phyloP scores from a whole-genome alignment of 1,140 invertebrate genomes.

The Pygmarrhopalites habei region DNA sequence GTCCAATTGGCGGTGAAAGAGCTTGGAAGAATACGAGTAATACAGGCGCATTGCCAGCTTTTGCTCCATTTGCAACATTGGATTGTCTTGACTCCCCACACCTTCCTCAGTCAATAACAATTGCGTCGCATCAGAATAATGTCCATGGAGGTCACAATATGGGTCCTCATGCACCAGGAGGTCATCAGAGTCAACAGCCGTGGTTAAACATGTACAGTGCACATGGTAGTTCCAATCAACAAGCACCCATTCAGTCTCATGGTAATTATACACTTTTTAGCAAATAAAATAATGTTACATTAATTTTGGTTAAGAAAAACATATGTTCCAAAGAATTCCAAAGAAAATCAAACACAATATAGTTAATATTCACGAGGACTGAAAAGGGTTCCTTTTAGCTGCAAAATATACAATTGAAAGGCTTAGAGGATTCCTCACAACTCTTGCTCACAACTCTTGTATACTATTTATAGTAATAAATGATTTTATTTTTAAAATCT shows the following conservation, averaged over 20 bases:
- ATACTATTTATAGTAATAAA: too few relatives aligned
- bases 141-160: slow-evolving; percentile 4
- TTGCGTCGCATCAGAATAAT: slow-evolving; percentile 7
- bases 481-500: too few relatives aligned
- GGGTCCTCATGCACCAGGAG: slow-evolving; percentile 5
- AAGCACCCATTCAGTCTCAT: slow-evolving; percentile 15
- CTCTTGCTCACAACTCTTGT: too few relatives aligned
- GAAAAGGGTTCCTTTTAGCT: too few relatives aligned
- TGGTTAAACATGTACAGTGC: slow-evolving; percentile 23
- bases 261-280: slow-evolving; percentile 14
- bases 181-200: slow-evolving; percentile 9
- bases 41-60: not conserved
- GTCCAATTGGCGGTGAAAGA: slow-evolving; percentile 34
- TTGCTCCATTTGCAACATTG: slow-evolving; percentile 17
- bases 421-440: too few relatives aligned
- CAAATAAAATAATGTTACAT: too few relatives aligned
- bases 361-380: too few relatives aligned
- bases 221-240: slow-evolving; percentile 13
- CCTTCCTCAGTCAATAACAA: slow-evolving; percentile 19
- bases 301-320: too few relatives aligned
- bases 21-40: slow-evolving; percentile 29
- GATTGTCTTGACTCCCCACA: slow-evolving; percentile 18
- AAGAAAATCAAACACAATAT: too few relatives aligned
- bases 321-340: too few relatives aligned
- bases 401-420: too few relatives aligned